Conservation (phyloP, 2,888 invertebrate genomes). For the Prostheceraeus crozeri region DNA sequence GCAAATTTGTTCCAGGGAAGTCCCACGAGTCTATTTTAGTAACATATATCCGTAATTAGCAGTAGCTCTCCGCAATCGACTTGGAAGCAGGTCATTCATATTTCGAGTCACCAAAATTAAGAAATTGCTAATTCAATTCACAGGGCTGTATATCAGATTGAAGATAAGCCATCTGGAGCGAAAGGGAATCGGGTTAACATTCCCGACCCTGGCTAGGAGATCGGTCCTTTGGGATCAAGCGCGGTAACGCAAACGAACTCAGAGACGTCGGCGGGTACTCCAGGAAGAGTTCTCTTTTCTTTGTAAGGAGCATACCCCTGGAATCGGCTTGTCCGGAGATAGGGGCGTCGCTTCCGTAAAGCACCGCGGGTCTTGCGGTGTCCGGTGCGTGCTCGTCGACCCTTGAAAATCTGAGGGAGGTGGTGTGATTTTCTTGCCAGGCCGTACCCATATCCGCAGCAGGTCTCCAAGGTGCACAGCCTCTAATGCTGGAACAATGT, state of each 20-base stretch:
- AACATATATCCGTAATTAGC: too few species aligned
- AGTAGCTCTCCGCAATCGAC: too few species aligned
- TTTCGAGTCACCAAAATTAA: too few species aligned
- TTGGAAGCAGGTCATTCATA: too few species aligned
- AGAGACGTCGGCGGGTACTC: slow-evolving; percentile 52
- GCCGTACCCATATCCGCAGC: too few species aligned
- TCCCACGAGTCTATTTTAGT: too few species aligned
- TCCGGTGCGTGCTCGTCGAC: slow-evolving; percentile 48
- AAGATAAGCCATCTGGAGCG: slow-evolving; percentile 43
- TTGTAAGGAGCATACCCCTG: slow-evolving; percentile 56
- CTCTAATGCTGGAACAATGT: too few species aligned
- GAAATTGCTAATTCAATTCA: too few species aligned
- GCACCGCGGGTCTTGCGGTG: slow-evolving; percentile 39
- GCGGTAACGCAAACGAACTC: slow-evolving; percentile 48
- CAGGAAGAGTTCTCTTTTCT: slow-evolving; percentile 59
- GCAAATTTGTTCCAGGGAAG: too few species aligned
- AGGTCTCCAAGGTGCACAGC: too few species aligned
- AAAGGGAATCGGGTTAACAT: slow-evolving; percentile 56
- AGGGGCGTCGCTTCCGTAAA: slow-evolving; percentile 48
- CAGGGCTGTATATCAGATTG: too few species aligned
- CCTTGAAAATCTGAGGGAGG: slow-evolving; percentile 58
- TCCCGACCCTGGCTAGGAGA: slow-evolving; percentile 62
- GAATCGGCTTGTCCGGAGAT: slow-evolving; percentile 57
- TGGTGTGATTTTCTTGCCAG: slow-evolving; percentile 57
- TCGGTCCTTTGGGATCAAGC: slow-evolving; percentile 41